Evolutionary conservation across 2,113 vertebrate genomes (phyloP), one percentile per base, ranked within the genome.

Genomic region (Ursus arctos): DNA sequence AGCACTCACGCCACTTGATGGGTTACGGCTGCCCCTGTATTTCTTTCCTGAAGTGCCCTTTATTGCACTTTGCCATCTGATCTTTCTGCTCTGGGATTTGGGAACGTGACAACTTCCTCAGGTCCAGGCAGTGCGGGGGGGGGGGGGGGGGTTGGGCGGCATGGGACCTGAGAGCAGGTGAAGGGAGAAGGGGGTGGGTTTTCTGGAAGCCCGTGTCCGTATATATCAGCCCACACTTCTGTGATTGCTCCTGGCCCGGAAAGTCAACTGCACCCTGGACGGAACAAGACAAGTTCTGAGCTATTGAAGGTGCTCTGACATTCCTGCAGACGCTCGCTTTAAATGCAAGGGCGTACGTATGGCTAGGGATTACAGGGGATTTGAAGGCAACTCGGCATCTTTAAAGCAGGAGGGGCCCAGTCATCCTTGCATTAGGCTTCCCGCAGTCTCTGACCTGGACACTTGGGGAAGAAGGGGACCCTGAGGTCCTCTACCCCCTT

Each of bases 191-290:
- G 26, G 24, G 12, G 24, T 21, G 51, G 6, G 8, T 2, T 69
- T 91, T 53, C 28, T 22, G 24, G 88, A 97, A 49, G n/a, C 43
- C 43, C 0, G 2, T 16, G 40, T 61, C 31, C 15, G 4, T 21
- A 0, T n/a, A 1, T 15, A 2, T 16, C 49, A 53, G 19, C 14
- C 0, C 14, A 33, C 13, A 16, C 65, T 31, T 53, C 63, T 12
- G 15, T 4, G 79, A 40, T 61, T 6, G n/a, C 31, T 9, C 47
- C 33, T 47, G 16, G 18, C 59, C 3, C 0, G 36, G 40, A 71
- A 33, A 24, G 74, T 31, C 15, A 77, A 16, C 74, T 13, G 22
- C 2, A 36, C 40, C 10, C 43, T 21, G 65, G 86, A 14, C 10
- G 53, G 69, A 8, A 31, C 77, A 28, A 18, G 0, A 19, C 33